Evolutionary conservation across 2,797 vertebrate species (phyloP).

Genomic region (Melanotaenia parkinsoni): DNA sequence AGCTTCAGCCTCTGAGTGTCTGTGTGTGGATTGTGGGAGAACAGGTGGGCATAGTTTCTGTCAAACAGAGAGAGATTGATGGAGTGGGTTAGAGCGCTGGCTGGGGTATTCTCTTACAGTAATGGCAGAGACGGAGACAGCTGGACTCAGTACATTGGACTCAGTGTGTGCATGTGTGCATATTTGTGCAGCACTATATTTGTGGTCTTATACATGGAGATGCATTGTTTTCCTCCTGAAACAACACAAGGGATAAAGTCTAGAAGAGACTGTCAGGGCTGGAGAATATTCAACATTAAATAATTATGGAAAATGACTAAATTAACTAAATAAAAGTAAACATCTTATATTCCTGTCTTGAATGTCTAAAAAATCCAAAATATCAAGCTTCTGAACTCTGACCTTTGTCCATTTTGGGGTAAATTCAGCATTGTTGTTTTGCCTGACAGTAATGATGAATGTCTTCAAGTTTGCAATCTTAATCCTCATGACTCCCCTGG

Average conservation of each 20-base stretch:
- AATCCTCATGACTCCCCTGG: not conserved
- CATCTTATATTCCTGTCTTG: not conserved
- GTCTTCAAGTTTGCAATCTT: too few relatives aligned
- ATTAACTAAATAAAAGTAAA: not conserved
- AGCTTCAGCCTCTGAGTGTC: conserved; percentile 36
- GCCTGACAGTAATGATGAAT: not conserved
- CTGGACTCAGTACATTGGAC: conserved; percentile 65
- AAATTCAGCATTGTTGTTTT: not conserved
- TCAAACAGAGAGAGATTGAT: conserved; percentile 84
- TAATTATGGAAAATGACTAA: not conserved
- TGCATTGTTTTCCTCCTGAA: conserved; percentile 45
- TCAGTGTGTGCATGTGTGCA: conserved; percentile 58
- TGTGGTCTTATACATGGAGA: conserved; percentile 38
- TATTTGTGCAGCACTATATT: conserved; percentile 45
- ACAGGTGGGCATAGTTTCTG: conserved; percentile 87
- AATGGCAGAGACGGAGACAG: conserved; percentile 73
- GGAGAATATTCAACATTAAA: too few relatives aligned
- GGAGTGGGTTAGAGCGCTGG: conserved; percentile 69
- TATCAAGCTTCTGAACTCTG: not conserved
- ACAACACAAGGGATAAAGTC: conserved; percentile 21
- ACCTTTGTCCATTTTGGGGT: too few relatives aligned
- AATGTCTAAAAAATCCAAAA: not conserved
- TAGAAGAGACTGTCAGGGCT: not conserved
- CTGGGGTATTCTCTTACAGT: conserved; percentile 83
- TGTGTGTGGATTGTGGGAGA: conserved; percentile 70